A percentile compares a stretch with the other conserved stretches of the same genome.
These are phyloP conservation scores for Cheiracanthium punctorium DNA, from an alignment of 2,888 invertebrate species.

Conservation along the genomic window DNA sequence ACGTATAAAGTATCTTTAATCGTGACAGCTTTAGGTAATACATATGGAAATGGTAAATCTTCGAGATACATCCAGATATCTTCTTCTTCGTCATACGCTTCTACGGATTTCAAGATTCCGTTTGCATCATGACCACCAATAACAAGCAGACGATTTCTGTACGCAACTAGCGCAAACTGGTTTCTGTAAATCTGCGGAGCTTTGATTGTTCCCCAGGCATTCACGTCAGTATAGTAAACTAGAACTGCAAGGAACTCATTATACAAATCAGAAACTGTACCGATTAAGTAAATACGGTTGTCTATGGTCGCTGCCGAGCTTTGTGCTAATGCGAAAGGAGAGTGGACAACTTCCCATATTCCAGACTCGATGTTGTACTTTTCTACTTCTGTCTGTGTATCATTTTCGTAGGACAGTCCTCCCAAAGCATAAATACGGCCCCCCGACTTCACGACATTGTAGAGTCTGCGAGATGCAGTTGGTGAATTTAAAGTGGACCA, in stretches of 20 bases:
- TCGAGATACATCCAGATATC: slow-evolving; percentile 1
- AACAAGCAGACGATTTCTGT: not conserved
- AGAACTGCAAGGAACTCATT: slow-evolving; percentile 14
- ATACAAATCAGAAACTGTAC: not conserved
- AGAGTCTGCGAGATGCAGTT: not conserved
- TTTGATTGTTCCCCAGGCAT: slow-evolving; percentile 13
- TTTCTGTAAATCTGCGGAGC: slow-evolving; percentile 13
- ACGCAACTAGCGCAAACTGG: slow-evolving; percentile 20
- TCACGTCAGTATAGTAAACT: slow-evolving; percentile 8
- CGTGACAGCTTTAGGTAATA: no score
- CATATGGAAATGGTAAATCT: no score
- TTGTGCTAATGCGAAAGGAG: not conserved
- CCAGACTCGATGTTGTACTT: slow-evolving; percentile 7
- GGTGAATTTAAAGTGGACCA: not conserved
- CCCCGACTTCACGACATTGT: slow-evolving; percentile 5
- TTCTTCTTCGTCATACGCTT: slow-evolving; percentile 23
- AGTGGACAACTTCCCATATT: not conserved
- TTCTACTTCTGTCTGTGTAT: not conserved
- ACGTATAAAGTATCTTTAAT: slow-evolving; percentile 17
- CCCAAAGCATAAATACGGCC: slow-evolving; percentile 23
- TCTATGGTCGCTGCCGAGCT: not conserved
- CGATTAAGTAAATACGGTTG: no score
- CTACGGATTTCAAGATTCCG: not conserved
- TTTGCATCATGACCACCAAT: slow-evolving; percentile 13
- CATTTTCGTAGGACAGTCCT: not conserved